Conservation (phyloP, 2,888 invertebrate species). For the Cephalotes varians region DNA sequence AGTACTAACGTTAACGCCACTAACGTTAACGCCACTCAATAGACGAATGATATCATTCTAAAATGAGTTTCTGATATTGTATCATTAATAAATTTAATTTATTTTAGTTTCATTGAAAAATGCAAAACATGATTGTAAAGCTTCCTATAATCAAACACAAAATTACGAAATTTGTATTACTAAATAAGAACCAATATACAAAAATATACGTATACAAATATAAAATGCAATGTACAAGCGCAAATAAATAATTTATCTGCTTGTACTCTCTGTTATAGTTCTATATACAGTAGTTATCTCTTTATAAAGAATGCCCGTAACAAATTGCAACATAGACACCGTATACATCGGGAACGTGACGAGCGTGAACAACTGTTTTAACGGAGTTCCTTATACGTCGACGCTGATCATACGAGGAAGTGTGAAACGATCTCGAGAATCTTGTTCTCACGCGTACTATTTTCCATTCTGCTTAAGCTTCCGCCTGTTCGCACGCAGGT, state of each 20-base stretch:
- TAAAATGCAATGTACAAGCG: neutral
- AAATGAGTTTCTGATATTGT: too few species aligned
- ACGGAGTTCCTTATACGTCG: conserved; percentile 51
- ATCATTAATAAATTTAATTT: neutral
- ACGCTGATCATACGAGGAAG: conserved; percentile 63
- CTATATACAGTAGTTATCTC: neutral
- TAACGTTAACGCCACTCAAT: too few species aligned
- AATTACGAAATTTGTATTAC: neutral
- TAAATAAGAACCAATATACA: neutral
- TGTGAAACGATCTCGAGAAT: conserved; percentile 64
- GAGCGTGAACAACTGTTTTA: conserved; percentile 53
- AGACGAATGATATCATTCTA: too few species aligned
- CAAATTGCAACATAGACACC: too few species aligned
- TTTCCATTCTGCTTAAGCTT: conserved; percentile 54
- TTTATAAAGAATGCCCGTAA: conserved; percentile 1
- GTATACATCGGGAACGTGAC: conserved; percentile 33
- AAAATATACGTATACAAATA: neutral
- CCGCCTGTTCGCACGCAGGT: conserved; percentile 48
- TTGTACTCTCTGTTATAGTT: neutral
- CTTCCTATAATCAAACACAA: neutral
- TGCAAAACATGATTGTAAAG: neutral
- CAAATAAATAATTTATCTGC: conserved; percentile 11
- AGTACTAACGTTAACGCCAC: too few species aligned
- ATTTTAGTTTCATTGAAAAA: neutral
- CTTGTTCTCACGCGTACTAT: conserved; percentile 62